phyloP scores from a whole-genome alignment of 2,888 invertebrate genomes.

The Leucophora obtusa region DNA sequence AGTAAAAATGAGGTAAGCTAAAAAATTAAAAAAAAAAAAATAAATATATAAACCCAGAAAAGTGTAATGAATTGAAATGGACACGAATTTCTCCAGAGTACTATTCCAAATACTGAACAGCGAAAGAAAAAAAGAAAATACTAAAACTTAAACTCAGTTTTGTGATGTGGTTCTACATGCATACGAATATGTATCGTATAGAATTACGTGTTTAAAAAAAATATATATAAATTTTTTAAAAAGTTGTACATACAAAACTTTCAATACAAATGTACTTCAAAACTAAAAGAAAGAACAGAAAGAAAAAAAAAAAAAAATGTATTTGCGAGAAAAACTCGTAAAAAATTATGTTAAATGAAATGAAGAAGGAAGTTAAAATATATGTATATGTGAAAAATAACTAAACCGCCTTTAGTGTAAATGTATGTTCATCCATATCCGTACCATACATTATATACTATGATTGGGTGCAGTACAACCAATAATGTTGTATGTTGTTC shows the following conservation, averaged over 20 bases:
- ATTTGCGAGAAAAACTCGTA: conserved; percentile 33
- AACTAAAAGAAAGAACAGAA: conserved; percentile 12
- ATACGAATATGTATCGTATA: neutral
- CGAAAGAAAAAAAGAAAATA: neutral
- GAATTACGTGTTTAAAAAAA: neutral
- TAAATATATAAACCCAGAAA: conserved; percentile 19
- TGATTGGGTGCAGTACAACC: conserved; percentile 54
- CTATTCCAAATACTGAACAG: conserved; percentile 34
- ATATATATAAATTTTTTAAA: neutral
- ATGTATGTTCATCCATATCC: neutral
- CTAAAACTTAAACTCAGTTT: neutral
- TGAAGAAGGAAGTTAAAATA: conserved; percentile 49
- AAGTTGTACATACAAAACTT: conserved; percentile 3
- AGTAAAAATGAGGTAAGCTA: conserved; percentile 58
- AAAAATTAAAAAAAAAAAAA: conserved; percentile 6
- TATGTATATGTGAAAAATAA: neutral
- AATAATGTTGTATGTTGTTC: conserved; percentile 46
- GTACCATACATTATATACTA: conserved; percentile 46
- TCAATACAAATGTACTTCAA: conserved; percentile 1
- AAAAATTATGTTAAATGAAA: conserved; percentile 44
- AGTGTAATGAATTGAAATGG: conserved; percentile 62
- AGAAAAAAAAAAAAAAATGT: conserved; percentile 7
- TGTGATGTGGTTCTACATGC: conserved; percentile 1
- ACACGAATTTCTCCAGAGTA: conserved; percentile 53
- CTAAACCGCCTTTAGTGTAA: conserved; percentile 18